Percentiles rank a stretch among this genome's conserved stretches.
These are phyloP conservation scores for Puntigrus tetrazona DNA, from an alignment of 2,113 vertebrate species.

Conservation along the genomic window DNA sequence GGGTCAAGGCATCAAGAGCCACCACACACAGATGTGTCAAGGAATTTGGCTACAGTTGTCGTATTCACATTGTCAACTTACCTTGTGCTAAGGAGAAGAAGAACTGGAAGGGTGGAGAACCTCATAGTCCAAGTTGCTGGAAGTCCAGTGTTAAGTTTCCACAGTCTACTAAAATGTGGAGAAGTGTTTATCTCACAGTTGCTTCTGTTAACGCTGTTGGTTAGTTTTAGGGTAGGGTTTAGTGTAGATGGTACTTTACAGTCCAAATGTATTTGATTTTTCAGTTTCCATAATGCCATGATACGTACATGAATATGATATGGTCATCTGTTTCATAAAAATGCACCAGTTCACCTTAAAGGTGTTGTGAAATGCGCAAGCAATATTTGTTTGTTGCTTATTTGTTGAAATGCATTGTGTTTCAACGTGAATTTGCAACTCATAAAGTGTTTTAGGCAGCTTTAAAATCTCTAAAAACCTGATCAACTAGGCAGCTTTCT, in stretches of 20 bases:
- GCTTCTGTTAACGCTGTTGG: not conserved
- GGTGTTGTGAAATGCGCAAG: not conserved
- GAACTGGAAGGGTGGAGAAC: no score
- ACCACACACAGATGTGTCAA: no score
- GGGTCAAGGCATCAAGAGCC: no score
- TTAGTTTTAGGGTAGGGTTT: not conserved
- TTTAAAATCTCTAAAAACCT: not conserved
- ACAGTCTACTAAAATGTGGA: not conserved
- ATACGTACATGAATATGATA: not conserved
- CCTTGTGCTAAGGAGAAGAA: no score
- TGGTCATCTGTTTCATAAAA: not conserved
- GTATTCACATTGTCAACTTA: no score
- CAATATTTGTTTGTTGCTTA: not conserved
- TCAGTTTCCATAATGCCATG: not conserved
- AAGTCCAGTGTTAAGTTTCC: no score
- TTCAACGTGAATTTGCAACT: not conserved
- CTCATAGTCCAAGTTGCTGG: no score
- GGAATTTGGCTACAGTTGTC: no score
- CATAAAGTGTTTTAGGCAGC: not conserved
- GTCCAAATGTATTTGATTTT: not conserved
- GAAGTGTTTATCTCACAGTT: not conserved
- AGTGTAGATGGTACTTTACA: not conserved
- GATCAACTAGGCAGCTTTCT: not conserved
- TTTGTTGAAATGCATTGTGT: not conserved
- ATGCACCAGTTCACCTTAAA: not conserved